Evolutionary conservation across 2,797 vertebrate species (phyloP).

Genomic region (Silurus lanzhouensis): DNA sequence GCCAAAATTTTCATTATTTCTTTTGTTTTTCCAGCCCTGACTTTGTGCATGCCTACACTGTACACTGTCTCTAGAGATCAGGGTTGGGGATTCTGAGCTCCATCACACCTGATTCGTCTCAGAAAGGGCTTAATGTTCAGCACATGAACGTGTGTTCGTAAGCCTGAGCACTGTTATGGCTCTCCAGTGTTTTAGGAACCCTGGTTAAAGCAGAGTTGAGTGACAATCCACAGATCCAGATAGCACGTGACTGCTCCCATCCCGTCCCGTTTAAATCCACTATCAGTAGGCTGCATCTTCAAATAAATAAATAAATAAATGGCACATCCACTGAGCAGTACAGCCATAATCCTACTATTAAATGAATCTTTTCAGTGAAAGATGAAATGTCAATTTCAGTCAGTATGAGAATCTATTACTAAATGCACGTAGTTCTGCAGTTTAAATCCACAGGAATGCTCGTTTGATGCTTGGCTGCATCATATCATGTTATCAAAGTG

Average conservation of each 20-base stretch:
- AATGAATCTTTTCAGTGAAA: neutral
- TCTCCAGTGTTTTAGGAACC: slow-evolving; percentile 4
- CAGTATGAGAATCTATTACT: slow-evolving; percentile 4
- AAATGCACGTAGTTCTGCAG: slow-evolving; percentile 25
- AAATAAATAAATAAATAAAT: neutral
- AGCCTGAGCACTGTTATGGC: neutral
- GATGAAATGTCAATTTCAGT: neutral
- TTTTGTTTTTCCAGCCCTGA: neutral
- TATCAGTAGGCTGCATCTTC: neutral
- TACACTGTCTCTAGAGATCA: slow-evolving; percentile 3
- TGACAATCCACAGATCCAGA: slow-evolving; percentile 33
- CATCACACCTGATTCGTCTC: slow-evolving; percentile 35
- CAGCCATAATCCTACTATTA: neutral
- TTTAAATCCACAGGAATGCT: slow-evolving; percentile 1
- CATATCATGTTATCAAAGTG: neutral
- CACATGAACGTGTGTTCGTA: slow-evolving; percentile 34
- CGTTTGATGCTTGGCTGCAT: neutral
- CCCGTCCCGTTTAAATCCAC: neutral
- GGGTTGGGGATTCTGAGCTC: slow-evolving; percentile 7
- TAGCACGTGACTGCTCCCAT: neutral
- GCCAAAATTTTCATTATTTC: slow-evolving; percentile 16
- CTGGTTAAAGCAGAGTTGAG: slow-evolving; percentile 33
- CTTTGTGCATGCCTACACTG: neutral
- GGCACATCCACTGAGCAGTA: neutral
- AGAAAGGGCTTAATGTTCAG: slow-evolving; percentile 43